Evolutionary conservation across 2,888 invertebrate species (phyloP).

Genomic region (Conops quadrifasciatus): DNA sequence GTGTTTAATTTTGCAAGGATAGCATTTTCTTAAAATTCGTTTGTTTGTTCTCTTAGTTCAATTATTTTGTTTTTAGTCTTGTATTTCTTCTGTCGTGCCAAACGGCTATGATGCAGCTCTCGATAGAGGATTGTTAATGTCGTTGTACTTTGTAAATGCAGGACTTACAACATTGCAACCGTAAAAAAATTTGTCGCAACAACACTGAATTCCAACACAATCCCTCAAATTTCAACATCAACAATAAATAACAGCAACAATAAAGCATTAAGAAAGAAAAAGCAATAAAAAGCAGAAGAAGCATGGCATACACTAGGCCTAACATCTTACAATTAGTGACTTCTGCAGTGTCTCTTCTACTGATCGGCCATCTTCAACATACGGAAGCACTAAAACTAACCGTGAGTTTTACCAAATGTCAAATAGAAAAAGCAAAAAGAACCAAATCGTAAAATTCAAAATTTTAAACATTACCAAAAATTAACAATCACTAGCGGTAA

Average conservation of each 20-base stretch:
- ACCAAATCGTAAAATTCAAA: background rate
- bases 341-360: conserved; percentile 43
- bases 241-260: background rate
- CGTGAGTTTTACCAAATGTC: conserved; percentile 47
- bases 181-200: background rate
- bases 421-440: background rate
- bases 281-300: background rate
- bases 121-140: no score
- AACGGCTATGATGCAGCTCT: no score
- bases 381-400: conserved; percentile 55
- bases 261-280: background rate
- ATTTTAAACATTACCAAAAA: background rate
- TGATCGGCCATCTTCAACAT: conserved; percentile 42
- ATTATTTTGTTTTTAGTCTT: no score
- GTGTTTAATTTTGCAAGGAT: no score
- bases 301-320: conserved; percentile 12
- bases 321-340: background rate
- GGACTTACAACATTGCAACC: no score
- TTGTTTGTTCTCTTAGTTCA: no score
- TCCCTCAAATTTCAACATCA: background rate
- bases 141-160: no score
- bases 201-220: background rate
- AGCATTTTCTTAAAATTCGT: no score
- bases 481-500: no score
- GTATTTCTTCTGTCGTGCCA: no score